phyloP scores from a whole-genome alignment of 1,140 invertebrate species.

The Bradysia coprophila region DNA sequence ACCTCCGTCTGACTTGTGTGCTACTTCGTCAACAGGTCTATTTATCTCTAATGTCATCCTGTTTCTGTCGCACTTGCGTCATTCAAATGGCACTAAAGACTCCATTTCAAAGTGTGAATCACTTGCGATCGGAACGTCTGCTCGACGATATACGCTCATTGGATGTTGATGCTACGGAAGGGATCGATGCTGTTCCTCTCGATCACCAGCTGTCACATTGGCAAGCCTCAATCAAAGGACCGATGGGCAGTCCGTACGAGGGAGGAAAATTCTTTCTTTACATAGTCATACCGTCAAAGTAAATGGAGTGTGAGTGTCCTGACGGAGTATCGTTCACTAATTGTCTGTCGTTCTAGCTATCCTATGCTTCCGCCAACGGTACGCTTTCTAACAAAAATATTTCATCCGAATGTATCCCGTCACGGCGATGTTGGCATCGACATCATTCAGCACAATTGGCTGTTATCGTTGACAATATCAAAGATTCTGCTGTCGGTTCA shows the following conservation, averaged over 20 bases:
- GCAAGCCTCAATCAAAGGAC: constrained; percentile 81
- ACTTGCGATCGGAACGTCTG: constrained; percentile 53
- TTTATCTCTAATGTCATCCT: constrained; percentile 43
- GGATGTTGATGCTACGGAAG: constrained; percentile 70
- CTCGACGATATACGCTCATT: constrained; percentile 45
- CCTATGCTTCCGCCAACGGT: constrained; percentile 82
- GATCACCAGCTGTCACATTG: constrained; percentile 71
- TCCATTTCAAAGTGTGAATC: constrained; percentile 39
- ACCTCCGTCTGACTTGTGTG: background rate
- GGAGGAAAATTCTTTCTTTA: constrained; percentile 90
- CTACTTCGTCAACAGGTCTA: constrained; percentile 26
- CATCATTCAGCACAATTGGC: constrained; percentile 92
- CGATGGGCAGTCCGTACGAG: constrained; percentile 78
- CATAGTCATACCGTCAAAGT: constrained; percentile 51
- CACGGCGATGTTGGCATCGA: constrained; percentile 94
- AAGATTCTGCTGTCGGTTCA: constrained; percentile 82
- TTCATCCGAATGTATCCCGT: constrained; percentile 87
- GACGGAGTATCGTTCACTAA: background rate
- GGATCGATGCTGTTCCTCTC: constrained; percentile 72
- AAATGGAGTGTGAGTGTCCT: background rate
- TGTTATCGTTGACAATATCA: constrained; percentile 74
- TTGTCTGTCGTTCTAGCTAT: constrained; percentile 39
- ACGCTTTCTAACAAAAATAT: constrained; percentile 73
- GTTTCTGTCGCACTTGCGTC: constrained; percentile 70
- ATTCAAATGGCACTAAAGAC: constrained; percentile 51